phyloP scores from a whole-genome alignment of 2,888 invertebrate species.

The Orthosia incerta region DNA sequence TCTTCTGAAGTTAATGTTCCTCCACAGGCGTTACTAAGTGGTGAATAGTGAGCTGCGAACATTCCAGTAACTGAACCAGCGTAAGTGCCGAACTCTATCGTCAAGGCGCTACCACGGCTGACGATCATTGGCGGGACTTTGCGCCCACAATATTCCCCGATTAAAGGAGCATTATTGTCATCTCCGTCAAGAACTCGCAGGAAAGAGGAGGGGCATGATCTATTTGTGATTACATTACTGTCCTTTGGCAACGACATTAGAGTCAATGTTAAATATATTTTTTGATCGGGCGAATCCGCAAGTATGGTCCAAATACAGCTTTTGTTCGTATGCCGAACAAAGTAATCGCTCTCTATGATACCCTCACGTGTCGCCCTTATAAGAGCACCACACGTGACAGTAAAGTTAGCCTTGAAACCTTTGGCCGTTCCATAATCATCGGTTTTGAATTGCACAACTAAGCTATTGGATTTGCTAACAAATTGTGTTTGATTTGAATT shows the following conservation, averaged over 20 bases:
- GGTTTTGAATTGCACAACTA: slow-evolving; percentile 92
- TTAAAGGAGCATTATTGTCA: slow-evolving; percentile 91
- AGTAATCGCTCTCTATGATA: slow-evolving; percentile 83
- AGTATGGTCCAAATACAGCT: slow-evolving; percentile 94
- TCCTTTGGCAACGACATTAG: slow-evolving; percentile 87
- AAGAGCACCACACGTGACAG: slow-evolving; percentile 93
- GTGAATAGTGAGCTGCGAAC: slow-evolving; percentile 86
- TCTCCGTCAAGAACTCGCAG: slow-evolving; percentile 93
- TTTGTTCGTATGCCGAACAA: slow-evolving; percentile 72
- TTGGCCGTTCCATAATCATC: slow-evolving; percentile 91
- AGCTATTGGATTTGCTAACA: slow-evolving; percentile 68
- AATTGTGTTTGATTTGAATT: slow-evolving; percentile 77
- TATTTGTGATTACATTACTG: slow-evolving; percentile 70
- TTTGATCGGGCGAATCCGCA: slow-evolving; percentile 90
- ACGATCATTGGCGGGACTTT: slow-evolving; percentile 92
- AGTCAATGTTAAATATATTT: slow-evolving; percentile 93
- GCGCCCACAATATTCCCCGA: slow-evolving; percentile 92
- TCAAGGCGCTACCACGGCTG: slow-evolving; percentile 93
- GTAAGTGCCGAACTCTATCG: slow-evolving; percentile 84
- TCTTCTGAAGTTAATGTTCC: slow-evolving; percentile 93
- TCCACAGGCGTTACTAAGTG: slow-evolving; percentile 94
- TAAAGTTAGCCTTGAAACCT: slow-evolving; percentile 95
- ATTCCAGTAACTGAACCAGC: slow-evolving; percentile 73
- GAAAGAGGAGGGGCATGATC: slow-evolving; percentile 80
- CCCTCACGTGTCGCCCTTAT: slow-evolving; percentile 91